These are phyloP conservation scores for Drymonia ruficornis DNA, from an alignment of 2,888 invertebrate genomes.

Conservation along the genomic window DNA sequence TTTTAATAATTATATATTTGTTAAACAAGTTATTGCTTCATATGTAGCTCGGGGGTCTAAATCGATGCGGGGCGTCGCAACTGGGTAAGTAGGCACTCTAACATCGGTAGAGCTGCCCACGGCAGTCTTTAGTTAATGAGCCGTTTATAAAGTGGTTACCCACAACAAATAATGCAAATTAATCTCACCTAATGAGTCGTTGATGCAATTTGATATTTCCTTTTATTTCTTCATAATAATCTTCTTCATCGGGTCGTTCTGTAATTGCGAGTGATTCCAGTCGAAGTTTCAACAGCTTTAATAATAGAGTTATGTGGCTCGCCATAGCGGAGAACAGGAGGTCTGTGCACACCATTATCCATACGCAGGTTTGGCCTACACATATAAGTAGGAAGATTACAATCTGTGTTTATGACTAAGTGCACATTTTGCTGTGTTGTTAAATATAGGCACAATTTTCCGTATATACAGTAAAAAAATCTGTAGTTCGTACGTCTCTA, in stretches of 20 bases:
- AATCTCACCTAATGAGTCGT: constrained; percentile 62
- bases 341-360: constrained; percentile 74
- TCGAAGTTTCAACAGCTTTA: constrained; percentile 64
- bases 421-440: too few relatives aligned
- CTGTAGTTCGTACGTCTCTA: too few relatives aligned
- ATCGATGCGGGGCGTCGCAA: background rate
- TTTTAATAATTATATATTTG: constrained; percentile 1
- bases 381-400: constrained; percentile 12
- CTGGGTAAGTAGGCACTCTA: background rate
- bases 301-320: constrained; percentile 70
- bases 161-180: constrained; percentile 3
- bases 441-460: too few relatives aligned
- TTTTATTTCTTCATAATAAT: constrained; percentile 62
- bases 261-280: constrained; percentile 53
- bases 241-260: constrained; percentile 50
- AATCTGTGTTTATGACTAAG: too few relatives aligned
- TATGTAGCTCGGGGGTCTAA: background rate
- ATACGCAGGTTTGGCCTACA: constrained; percentile 72
- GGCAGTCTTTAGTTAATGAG: background rate
- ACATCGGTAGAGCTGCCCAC: background rate
- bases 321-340: constrained; percentile 74
- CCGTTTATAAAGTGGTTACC: background rate
- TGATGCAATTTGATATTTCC: constrained; percentile 72
- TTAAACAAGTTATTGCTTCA: background rate
- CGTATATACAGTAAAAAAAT: too few relatives aligned